Conservation (phyloP, 64 coral and sea anemone species). For the Trachythela sp. region DNA sequence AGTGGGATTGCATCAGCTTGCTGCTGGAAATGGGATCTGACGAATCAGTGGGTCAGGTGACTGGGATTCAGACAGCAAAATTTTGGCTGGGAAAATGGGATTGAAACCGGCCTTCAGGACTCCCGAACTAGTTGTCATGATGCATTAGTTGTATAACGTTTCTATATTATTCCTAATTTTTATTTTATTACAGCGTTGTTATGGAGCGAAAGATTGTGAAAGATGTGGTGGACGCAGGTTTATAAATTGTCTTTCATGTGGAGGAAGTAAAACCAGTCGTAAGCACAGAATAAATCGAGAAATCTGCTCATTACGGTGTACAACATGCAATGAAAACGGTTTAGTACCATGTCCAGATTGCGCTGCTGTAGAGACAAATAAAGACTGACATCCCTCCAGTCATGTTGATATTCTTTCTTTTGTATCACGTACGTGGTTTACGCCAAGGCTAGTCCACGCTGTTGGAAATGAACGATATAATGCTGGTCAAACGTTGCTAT, state of each 20-base stretch:
- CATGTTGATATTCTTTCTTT: not conserved
- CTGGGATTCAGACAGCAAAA: too few relatives aligned
- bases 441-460: not conserved
- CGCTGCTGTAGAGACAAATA: not conserved
- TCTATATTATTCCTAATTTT: not conserved
- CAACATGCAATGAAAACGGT: slow-evolving; percentile 14
- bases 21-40: too few relatives aligned
- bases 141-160: not conserved
- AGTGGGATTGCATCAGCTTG: too few relatives aligned
- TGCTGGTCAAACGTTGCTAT: too few relatives aligned
- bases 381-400: not conserved
- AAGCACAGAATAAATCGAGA: not conserved
- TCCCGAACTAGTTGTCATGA: not conserved
- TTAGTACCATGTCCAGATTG: not conserved
- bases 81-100: too few relatives aligned
- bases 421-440: not conserved
- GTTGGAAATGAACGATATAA: not conserved
- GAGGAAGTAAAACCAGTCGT: slow-evolving; percentile 16
- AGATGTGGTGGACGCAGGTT: slow-evolving; percentile 4
- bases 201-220: not conserved
- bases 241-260: not conserved
- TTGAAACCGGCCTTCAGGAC: too few relatives aligned
- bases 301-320: not conserved
- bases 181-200: not conserved
- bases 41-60: too few relatives aligned